Evolutionary conservation across 2,888 invertebrate genomes (phyloP).

Genomic region (Pammene fasciana): DNA sequence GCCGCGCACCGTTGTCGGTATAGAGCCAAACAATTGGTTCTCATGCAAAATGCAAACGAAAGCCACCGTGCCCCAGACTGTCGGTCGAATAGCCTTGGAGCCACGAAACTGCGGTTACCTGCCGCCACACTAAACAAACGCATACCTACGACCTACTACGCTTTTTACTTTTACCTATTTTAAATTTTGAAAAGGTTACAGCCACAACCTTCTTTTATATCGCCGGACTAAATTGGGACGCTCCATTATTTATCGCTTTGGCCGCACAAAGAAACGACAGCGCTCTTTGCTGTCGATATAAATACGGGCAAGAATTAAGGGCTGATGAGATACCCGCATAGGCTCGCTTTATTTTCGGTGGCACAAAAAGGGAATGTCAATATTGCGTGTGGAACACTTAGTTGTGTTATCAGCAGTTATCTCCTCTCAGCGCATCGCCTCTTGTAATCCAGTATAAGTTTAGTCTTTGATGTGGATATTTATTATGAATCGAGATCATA

Average conservation of each 20-base stretch:
- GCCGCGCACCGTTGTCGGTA: slow-evolving; percentile 51
- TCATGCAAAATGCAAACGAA: slow-evolving; percentile 71
- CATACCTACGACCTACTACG: slow-evolving; percentile 47
- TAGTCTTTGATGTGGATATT: background rate
- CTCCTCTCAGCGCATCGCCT: background rate
- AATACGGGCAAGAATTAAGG: slow-evolving; percentile 57
- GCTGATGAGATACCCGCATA: slow-evolving; percentile 38
- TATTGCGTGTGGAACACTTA: slow-evolving; percentile 58
- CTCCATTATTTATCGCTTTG: slow-evolving; percentile 56
- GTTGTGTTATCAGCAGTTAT: background rate
- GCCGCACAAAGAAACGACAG: slow-evolving; percentile 28
- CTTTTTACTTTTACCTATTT: slow-evolving; percentile 58
- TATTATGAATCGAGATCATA: background rate
- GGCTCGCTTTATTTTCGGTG: slow-evolving; percentile 39
- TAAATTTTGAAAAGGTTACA: slow-evolving; percentile 53
- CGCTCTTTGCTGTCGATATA: slow-evolving; percentile 45
- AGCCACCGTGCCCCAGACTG: slow-evolving; percentile 49
- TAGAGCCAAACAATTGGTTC: slow-evolving; percentile 64
- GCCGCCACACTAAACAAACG: slow-evolving; percentile 59
- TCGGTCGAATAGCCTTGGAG: slow-evolving; percentile 53
- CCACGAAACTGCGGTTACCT: slow-evolving; percentile 57
- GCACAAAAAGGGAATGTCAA: slow-evolving; percentile 62
- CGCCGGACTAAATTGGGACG: slow-evolving; percentile 43
- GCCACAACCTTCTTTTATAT: slow-evolving; percentile 46
- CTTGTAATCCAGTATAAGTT: background rate